Evolutionary conservation across 2,888 invertebrate genomes (phyloP).

Genomic region (Hyppa rectilinea): DNA sequence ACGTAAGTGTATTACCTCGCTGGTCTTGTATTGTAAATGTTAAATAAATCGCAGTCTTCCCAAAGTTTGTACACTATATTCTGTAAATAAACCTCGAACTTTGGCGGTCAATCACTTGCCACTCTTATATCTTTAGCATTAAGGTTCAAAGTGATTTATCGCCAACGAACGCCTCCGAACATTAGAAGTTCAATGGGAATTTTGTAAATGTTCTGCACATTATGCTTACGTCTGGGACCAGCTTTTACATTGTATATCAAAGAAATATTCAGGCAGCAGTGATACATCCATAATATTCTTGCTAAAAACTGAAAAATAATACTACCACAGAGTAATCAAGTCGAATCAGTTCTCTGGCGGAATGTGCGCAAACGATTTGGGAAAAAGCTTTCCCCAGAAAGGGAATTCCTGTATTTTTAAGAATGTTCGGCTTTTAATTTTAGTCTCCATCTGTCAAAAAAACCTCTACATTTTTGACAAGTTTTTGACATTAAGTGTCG

Average conservation of each 20-base stretch:
- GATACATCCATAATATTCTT: neutral
- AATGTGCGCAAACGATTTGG: neutral
- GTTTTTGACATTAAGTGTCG: neutral
- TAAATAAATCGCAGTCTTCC: conserved; percentile 17
- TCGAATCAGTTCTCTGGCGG: neutral
- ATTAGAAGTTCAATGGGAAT: neutral
- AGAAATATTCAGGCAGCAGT: neutral
- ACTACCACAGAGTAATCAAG: neutral
- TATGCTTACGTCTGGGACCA: conserved; percentile 12
- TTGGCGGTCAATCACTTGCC: neutral
- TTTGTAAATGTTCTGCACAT: neutral
- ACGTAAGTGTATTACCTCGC: no score
- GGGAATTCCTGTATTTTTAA: neutral
- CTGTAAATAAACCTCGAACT: neutral
- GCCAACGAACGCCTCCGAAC: neutral
- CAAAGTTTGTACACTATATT: neutral
- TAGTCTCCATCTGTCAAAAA: neutral
- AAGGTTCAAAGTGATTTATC: neutral
- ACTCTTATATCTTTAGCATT: neutral
- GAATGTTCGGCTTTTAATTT: neutral
- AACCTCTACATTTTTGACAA: neutral
- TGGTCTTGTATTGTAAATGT: conserved; percentile 6
- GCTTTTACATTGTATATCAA: neutral
- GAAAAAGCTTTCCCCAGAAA: neutral
- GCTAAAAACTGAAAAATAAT: neutral